These are phyloP conservation scores for Epizoanthus fatuus DNA, from an alignment of 92 coral and sea anemone genomes.

Conservation along the genomic window DNA sequence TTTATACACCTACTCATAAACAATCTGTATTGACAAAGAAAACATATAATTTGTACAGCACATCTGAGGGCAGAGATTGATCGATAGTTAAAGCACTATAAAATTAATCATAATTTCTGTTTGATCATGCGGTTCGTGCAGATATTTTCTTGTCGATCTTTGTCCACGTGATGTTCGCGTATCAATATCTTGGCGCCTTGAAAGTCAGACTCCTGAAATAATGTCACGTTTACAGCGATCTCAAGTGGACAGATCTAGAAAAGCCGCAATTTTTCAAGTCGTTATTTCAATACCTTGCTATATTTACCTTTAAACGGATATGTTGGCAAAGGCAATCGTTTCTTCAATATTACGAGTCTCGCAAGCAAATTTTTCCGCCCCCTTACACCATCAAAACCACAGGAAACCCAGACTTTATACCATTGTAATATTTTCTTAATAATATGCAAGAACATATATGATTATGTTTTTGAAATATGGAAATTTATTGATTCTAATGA, in stretches of 20 bases:
- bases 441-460: too few relatives aligned
- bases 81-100: not conserved
- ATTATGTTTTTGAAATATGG: too few relatives aligned
- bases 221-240: constrained; percentile 29
- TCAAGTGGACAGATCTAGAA: constrained; percentile 12
- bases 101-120: constrained; percentile 29
- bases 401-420: not conserved
- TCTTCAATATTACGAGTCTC: not conserved
- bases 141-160: not conserved
- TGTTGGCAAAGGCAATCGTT: not conserved
- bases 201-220: not conserved
- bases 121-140: constrained; percentile 24
- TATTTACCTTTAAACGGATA: constrained; percentile 5
- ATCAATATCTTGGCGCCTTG: not conserved
- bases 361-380: not conserved
- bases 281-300: not conserved
- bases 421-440: too few relatives aligned
- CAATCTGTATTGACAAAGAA: constrained; percentile 38
- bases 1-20: not conserved
- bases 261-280: constrained; percentile 10
- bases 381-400: not conserved
- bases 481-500: too few relatives aligned
- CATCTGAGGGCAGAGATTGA: not conserved
- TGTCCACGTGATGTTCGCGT: constrained; percentile 25
- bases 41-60: constrained; percentile 24